A percentile compares a stretch with the other conserved stretches of the same genome.
Evolutionary conservation across 2,797 vertebrate genomes (phyloP).

Genomic region (Phrynocephalus vlangalii): DNA sequence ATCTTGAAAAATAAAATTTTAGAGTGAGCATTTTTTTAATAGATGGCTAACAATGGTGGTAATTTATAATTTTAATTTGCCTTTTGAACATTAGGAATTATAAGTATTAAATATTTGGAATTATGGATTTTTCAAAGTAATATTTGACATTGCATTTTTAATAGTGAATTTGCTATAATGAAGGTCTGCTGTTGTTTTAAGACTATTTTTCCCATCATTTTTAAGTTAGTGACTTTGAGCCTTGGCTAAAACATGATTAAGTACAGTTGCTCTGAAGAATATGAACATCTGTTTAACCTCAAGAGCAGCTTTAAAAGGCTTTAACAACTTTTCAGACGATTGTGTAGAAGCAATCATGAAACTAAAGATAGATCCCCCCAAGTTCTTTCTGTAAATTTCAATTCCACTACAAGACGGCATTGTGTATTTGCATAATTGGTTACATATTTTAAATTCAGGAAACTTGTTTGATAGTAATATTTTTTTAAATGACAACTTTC

Average conservation of each 20-base stretch:
- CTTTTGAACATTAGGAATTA: neutral
- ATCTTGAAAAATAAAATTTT: neutral
- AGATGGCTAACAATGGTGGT: neutral
- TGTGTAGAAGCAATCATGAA: constrained; percentile 28
- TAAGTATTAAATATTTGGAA: neutral
- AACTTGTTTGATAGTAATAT: neutral
- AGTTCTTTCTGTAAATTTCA: constrained; percentile 7
- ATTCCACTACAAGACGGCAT: neutral
- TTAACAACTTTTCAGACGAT: constrained; percentile 30
- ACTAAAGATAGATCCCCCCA: constrained; percentile 16
- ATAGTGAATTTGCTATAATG: neutral
- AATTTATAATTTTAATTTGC: neutral
- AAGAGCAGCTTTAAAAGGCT: constrained; percentile 26
- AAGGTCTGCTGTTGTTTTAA: neutral
- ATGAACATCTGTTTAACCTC: constrained; percentile 22
- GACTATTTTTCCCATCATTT: neutral
- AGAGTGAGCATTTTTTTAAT: neutral
- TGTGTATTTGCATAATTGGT: neutral
- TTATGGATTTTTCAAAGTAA: neutral
- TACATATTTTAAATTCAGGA: neutral
- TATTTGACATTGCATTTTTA: neutral
- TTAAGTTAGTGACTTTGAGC: constrained; percentile 25
- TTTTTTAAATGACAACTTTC: neutral
- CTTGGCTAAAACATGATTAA: constrained; percentile 30
- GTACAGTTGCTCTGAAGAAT: constrained; percentile 13